A percentile compares a stretch with the other conserved stretches of the same genome.
These are phyloP conservation scores for Caenorhabditis sulstoni DNA, from an alignment of 2,888 invertebrate species.

Conservation along the genomic window DNA sequence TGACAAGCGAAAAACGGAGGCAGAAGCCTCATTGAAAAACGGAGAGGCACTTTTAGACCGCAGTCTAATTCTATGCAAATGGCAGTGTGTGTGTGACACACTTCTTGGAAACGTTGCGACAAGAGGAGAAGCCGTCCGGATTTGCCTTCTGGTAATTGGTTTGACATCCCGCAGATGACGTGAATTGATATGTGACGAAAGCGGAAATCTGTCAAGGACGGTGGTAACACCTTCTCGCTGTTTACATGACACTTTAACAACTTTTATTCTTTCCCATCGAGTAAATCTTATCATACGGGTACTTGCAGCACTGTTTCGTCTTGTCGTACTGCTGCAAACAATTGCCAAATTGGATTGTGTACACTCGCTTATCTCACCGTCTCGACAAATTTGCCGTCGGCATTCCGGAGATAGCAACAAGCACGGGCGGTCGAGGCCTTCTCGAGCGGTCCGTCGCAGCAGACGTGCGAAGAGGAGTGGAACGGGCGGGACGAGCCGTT, in stretches of 20 bases:
- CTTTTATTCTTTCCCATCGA: constrained; percentile 54
- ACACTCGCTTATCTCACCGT: constrained; percentile 41
- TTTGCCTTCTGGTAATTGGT: constrained; percentile 25
- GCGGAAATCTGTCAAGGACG: neutral
- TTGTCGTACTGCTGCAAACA: constrained; percentile 70
- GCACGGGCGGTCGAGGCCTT: constrained; percentile 61
- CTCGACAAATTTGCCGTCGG: constrained; percentile 43
- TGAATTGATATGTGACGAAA: neutral
- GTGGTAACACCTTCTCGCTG: constrained; percentile 1
- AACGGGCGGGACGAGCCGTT: constrained; percentile 47
- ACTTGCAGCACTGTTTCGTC: constrained; percentile 74
- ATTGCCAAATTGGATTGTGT: constrained; percentile 3
- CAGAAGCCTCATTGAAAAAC: constrained; percentile 33
- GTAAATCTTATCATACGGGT: constrained; percentile 72
- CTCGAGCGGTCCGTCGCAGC: constrained; percentile 76
- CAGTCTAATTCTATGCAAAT: constrained; percentile 46
- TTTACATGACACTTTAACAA: constrained; percentile 26
- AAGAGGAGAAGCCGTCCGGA: constrained; percentile 11
- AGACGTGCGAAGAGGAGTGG: constrained; percentile 72
- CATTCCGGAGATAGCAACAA: constrained; percentile 74
- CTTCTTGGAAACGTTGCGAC: constrained; percentile 25
- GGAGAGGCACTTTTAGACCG: constrained; percentile 24
- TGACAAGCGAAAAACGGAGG: constrained; percentile 27
- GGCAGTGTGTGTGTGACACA: constrained; percentile 21
- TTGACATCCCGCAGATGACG: constrained; percentile 5